Conservation (phyloP, 2,797 vertebrate species). For the Tadarida brasiliensis region DNA sequence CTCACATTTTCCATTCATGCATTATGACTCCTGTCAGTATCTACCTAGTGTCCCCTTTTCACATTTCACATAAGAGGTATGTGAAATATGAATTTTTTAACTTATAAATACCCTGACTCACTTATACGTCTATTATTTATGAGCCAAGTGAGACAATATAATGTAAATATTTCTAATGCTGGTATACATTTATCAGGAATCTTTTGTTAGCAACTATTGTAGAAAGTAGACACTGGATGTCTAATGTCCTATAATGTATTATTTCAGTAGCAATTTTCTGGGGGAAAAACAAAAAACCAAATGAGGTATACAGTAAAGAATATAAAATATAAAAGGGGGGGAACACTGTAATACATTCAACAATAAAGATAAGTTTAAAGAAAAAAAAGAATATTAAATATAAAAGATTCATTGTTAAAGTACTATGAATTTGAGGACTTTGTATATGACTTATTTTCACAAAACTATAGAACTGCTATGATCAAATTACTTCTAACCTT, state of each 20-base stretch:
- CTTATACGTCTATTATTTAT: neutral
- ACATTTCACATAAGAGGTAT: neutral
- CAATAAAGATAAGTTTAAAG: too few species aligned
- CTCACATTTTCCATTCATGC: neutral
- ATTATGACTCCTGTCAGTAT: neutral
- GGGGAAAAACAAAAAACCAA: neutral
- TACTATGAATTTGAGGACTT: constrained; percentile 22
- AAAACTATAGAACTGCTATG: constrained; percentile 43
- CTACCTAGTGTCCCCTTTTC: neutral
- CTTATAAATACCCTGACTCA: neutral
- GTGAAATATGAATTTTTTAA: constrained; percentile 20
- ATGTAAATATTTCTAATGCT: constrained; percentile 23
- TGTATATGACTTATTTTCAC: constrained; percentile 26
- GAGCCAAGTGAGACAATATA: neutral
- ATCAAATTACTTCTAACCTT: constrained; percentile 43
- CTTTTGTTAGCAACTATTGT: neutral
- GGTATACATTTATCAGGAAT: neutral
- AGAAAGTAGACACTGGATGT: neutral
- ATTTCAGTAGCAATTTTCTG: constrained; percentile 53
- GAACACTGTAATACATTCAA: too few species aligned
- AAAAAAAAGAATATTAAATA: neutral
- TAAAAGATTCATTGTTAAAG: neutral
- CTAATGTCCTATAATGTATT: constrained; percentile 6
- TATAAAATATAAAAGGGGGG: neutral
- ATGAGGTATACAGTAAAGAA: constrained; percentile 22